Evolutionary conservation across 2,797 vertebrate genomes (phyloP).

Genomic region (Neopelma chrysocephalum): DNA sequence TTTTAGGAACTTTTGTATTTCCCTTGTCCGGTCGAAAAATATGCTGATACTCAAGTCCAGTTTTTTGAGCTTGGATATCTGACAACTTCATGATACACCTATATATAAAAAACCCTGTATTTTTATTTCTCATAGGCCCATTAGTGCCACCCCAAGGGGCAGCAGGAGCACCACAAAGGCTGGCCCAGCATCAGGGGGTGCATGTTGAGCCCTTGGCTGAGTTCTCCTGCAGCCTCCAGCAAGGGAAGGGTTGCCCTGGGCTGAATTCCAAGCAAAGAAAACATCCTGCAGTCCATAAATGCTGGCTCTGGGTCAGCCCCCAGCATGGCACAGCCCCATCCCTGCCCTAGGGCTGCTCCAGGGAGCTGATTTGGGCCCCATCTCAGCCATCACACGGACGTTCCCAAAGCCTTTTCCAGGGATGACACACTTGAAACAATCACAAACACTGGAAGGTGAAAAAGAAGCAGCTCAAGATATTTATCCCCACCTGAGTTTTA

Average conservation of each 20-base stretch:
- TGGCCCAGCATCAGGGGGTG: neutral
- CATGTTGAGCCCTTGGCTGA: neutral
- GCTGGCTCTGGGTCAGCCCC: neutral
- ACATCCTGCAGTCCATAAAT: neutral
- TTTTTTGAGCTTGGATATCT: too few species aligned
- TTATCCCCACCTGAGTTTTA: neutral
- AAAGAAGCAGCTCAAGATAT: neutral
- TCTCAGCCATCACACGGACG: neutral
- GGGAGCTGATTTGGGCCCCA: too few species aligned
- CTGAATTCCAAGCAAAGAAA: neutral
- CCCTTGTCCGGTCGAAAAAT: too few species aligned
- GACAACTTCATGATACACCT: too few species aligned
- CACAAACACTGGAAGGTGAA: neutral
- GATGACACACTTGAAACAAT: neutral
- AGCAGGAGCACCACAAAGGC: neutral
- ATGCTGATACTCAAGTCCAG: too few species aligned
- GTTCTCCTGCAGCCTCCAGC: neutral
- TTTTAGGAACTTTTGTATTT: too few species aligned
- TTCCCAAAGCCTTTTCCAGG: neutral
- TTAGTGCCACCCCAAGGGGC: neutral
- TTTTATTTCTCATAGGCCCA: too few species aligned
- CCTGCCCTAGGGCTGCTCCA: neutral
- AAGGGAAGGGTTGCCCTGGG: neutral
- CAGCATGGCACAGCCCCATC: rapidly evolving
- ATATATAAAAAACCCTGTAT: too few species aligned